Conservation (phyloP, 2,797 vertebrate genomes). For the Odontamblyopus rebecca region DNA sequence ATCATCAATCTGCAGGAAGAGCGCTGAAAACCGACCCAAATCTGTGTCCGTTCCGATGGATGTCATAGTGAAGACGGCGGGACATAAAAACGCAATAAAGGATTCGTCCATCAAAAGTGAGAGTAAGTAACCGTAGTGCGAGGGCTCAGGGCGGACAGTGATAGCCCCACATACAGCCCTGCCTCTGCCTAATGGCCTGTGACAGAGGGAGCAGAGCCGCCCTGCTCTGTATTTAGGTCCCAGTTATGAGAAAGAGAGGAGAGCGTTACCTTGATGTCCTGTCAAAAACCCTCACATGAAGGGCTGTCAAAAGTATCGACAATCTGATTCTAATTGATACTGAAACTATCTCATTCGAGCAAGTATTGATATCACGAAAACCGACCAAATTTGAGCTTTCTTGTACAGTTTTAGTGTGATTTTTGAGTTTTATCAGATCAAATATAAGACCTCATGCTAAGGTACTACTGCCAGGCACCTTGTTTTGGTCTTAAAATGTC, state of each 20-base stretch:
- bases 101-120: slow-evolving; percentile 19
- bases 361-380: too few species aligned
- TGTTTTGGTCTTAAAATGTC: too few species aligned
- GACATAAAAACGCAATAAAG: slow-evolving; percentile 22
- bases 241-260: slow-evolving; percentile 16
- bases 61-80: slow-evolving; percentile 18
- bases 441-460: too few species aligned
- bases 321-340: too few species aligned
- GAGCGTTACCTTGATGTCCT: slow-evolving; percentile 56
- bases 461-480: too few species aligned
- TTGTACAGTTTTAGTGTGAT: too few species aligned
- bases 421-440: too few species aligned
- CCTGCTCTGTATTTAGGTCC: slow-evolving; percentile 61
- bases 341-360: too few species aligned
- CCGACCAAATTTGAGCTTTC: too few species aligned
- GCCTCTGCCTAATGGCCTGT: slow-evolving; percentile 65
- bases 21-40: slow-evolving; percentile 17
- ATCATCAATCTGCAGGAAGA: slow-evolving; percentile 8
- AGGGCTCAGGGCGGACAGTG: slow-evolving; percentile 18
- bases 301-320: too few species aligned
- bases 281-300: slow-evolving; percentile 51
- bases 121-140: slow-evolving; percentile 25
- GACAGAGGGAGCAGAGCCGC: slow-evolving; percentile 60
- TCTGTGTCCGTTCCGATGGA: slow-evolving; percentile 9
- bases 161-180: slow-evolving; percentile 23